Evolutionary conservation across 2,113 vertebrate genomes (phyloP), one percentile per base, ranked within the genome.

Genomic region (Tichodroma muraria): DNA sequence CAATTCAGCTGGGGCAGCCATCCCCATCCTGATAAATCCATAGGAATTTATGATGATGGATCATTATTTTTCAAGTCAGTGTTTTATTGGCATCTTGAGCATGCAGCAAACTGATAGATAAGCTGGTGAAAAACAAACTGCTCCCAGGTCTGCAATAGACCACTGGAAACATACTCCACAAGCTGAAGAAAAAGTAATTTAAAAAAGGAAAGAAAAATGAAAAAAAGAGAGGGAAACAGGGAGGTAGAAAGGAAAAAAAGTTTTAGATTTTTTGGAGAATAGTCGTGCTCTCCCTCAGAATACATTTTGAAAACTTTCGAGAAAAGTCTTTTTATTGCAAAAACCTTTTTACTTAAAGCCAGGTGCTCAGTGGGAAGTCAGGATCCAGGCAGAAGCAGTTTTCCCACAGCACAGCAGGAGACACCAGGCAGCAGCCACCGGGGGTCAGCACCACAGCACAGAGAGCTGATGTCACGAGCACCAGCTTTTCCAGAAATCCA

Each of bases 211-310:
- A 40, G 5, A 25, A 37, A 38, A 47, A 35, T 11, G 5, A 2
- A 42, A 49, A 17, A 31, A 21, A 6, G 4, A 0, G 2, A 3
- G 10, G 5, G 0, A 2, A 4, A 6, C 24, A 18, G 6, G 2
- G 9, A 5, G 1, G 5, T 10, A 21, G 4, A 25, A 24, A 35
- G 9, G 11, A 27, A 70, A 69, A n/a, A 7, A 3, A 5, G 9
- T 5, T 35, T 40, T 61, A 0, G 14, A 17, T 42, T 64, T 61
- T 31, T 80, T 63, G 16, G 23, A 25, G 16, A 37, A 82, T 3
- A 25, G 47, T 65, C 33, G 15, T 24, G 11, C 13, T 85, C 0
- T 9, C 19, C 61, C 20, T 79, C 35, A 22, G 30, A 68, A 64
- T 6, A 47, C 4, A 28, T 54, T 45, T n/a, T n/a, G n/a, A n/a